Evolutionary conservation across 1,140 invertebrate species (phyloP), one percentile per base, ranked within the genome.

Genomic region (Euwallacea similis): DNA sequence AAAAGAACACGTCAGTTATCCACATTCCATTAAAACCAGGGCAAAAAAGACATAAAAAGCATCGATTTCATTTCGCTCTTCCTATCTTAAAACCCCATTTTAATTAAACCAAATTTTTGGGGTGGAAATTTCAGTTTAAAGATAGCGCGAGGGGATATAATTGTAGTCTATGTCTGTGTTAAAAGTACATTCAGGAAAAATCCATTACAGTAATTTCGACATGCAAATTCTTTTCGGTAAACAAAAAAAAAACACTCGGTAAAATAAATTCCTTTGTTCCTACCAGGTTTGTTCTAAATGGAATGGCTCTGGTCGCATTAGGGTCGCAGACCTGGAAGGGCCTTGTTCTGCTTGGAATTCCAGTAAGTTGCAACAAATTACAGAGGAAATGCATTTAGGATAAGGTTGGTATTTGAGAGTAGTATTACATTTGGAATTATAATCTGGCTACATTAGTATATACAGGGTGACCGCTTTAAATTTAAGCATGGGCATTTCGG

Each of bases 101-200:
- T 69, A 69, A 69, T 69, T 69, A 69, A 69, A 69, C 59, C 11
- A 47, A 7, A 69, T 69, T 69, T 62, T 69, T 69, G 13, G 41
- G 59, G 47, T 16, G 46, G 42, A 69, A 62, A 63, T 69, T 69
- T 63, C 44, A 69, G 59, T 63, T 62, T 43, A 54, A 62, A 69
- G 59, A 60, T 69, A 63, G 46, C 58, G 58, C 44, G 10, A 42
- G 33, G 53, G 33, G 47, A 69, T 63, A 60, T 63, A 62, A 69
- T 69, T 69, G 59, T 69, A 54, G 54, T 69, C 60, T 69, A 62
- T 69, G 67, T 69, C 67, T 63, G 33, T 63, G 67, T 69, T 69
- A 63, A 69, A 69, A 63, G 67, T 69, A 41, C 60, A 69, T 69
- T 42, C 67, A 69, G 67, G 66, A 69, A 69, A 64, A 69, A 69